Evolutionary conservation across 2,888 invertebrate genomes (phyloP).

Genomic region (Drosophila buzzatii): DNA sequence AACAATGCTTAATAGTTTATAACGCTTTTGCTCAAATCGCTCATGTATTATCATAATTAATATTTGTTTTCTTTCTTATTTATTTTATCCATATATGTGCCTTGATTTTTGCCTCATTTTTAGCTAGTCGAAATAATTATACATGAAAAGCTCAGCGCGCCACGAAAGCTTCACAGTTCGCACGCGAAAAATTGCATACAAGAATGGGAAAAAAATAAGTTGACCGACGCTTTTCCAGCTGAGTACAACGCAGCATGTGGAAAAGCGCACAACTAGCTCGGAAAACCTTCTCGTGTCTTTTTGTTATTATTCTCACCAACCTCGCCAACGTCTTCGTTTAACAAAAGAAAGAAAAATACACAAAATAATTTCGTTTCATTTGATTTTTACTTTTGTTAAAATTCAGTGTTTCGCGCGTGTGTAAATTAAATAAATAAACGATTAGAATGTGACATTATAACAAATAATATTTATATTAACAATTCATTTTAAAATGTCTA

Average conservation of each 20-base stretch:
- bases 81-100: background rate
- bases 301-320: slow-evolving; percentile 38
- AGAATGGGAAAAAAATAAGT: slow-evolving; percentile 15
- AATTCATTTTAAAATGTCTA: slow-evolving; percentile 34
- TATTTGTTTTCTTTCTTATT: background rate
- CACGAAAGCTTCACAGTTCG: slow-evolving; percentile 34
- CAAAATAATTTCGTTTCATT: slow-evolving; percentile 20
- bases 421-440: slow-evolving; percentile 22
- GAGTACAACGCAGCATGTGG: slow-evolving; percentile 74
- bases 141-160: slow-evolving; percentile 34
- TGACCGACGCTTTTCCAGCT: slow-evolving; percentile 68
- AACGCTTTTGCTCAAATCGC: background rate
- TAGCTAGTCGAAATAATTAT: slow-evolving; percentile 34
- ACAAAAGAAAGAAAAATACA: slow-evolving; percentile 11
- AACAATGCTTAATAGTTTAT: slow-evolving; percentile 4
- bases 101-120: slow-evolving; percentile 5
- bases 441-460: background rate
- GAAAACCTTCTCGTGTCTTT: slow-evolving; percentile 41
- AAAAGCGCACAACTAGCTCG: slow-evolving; percentile 70
- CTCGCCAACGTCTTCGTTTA: slow-evolving; percentile 21
- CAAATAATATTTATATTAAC: slow-evolving; percentile 8
- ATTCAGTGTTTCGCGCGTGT: slow-evolving; percentile 10
- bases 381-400: slow-evolving; percentile 22
- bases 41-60: background rate
- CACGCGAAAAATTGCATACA: slow-evolving; percentile 47